Conservation (phyloP, 2,113 vertebrate genomes). For the Channa maculata region DNA sequence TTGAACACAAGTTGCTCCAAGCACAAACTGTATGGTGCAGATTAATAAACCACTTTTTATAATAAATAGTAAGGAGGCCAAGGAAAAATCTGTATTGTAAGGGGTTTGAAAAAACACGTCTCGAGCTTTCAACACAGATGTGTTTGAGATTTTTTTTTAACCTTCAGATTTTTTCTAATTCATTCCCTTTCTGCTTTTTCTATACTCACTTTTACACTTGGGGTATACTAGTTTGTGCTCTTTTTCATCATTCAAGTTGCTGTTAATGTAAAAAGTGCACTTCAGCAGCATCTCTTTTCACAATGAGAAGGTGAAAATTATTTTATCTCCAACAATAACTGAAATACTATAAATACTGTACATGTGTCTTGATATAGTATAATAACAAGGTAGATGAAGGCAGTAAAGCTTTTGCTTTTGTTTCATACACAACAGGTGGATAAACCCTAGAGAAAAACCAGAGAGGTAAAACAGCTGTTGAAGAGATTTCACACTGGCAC, state of each 20-base stretch:
- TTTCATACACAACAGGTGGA: not conserved
- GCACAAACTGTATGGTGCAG: too few species aligned
- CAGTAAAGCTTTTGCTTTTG: not conserved
- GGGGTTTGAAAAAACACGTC: not conserved
- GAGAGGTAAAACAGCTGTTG: slow-evolving; percentile 23
- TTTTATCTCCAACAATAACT: not conserved
- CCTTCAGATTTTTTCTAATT: not conserved
- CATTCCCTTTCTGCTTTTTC: not conserved
- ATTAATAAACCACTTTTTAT: not conserved
- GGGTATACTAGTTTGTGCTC: not conserved
- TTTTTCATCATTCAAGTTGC: not conserved
- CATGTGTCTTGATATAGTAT: not conserved
- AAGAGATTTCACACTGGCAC: slow-evolving; percentile 14
- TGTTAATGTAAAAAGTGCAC: not conserved
- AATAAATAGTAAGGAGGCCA: slow-evolving; percentile 10
- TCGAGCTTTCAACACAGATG: not conserved
- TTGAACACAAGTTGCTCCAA: not conserved
- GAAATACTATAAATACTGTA: too few species aligned
- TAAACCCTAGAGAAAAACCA: slow-evolving; percentile 16
- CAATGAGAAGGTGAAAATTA: not conserved
- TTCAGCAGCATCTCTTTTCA: not conserved
- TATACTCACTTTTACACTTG: too few species aligned
- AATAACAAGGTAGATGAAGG: too few species aligned
- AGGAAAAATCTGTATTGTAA: not conserved
- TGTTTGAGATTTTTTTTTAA: not conserved